Percentiles rank a stretch among this genome's conserved stretches.
Conservation (phyloP, 2,888 invertebrate genomes). For the Chrysolina americana region DNA sequence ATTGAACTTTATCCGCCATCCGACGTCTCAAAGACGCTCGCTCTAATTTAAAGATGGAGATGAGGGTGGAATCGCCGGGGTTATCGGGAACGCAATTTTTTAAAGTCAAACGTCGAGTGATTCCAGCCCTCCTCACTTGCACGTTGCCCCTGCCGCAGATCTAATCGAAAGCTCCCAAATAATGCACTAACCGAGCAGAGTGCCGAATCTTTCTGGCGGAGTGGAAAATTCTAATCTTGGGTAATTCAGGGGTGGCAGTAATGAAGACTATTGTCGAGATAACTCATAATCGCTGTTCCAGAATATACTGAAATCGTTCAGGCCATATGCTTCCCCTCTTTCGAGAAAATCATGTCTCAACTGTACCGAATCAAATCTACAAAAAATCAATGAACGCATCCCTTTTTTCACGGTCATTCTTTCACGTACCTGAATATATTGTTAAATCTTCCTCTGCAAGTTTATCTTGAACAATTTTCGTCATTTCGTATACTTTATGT, state of each 20-base stretch:
- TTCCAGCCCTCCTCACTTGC: conserved; percentile 12
- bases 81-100: conserved; percentile 44
- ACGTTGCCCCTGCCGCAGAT: conserved; percentile 5
- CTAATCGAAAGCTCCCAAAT: conserved; percentile 9
- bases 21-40: conserved; percentile 38
- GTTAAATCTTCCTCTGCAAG: too few relatives aligned
- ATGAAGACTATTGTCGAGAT: neutral
- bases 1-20: conserved; percentile 32
- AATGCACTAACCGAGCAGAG: neutral
- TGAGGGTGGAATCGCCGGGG: conserved; percentile 44
- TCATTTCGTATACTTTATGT: too few relatives aligned
- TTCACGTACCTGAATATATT: too few relatives aligned
- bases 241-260: neutral
- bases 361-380: too few relatives aligned
- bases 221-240: conserved; percentile 15
- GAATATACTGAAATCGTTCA: neutral
- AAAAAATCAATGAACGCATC: too few relatives aligned
- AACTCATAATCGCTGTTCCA: neutral
- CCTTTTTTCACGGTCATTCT: too few relatives aligned
- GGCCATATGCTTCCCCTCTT: too few relatives aligned
- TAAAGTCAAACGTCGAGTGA: conserved; percentile 42
- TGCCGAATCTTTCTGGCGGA: conserved; percentile 5
- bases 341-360: too few relatives aligned
- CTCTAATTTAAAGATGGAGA: conserved; percentile 49
- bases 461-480: too few relatives aligned